phyloP scores from a whole-genome alignment of 2,113 vertebrate genomes.

The Microtus montanus region DNA sequence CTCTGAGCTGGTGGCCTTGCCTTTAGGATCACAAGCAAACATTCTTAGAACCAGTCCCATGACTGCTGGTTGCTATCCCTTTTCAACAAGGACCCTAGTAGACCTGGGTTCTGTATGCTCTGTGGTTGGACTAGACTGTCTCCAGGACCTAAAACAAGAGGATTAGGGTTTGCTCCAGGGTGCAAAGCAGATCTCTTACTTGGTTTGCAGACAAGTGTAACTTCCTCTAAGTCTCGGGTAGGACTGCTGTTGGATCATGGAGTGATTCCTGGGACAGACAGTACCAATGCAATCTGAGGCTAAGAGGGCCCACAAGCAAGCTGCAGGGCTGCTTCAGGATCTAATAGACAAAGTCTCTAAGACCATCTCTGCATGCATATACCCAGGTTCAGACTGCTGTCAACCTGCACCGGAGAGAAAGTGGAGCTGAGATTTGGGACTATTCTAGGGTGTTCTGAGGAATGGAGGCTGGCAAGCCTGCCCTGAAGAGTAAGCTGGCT shows the following conservation, averaged over 20 bases:
- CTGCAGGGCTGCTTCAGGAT: background rate
- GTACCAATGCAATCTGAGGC: background rate
- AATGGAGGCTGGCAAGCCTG: background rate
- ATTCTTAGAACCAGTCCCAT: background rate
- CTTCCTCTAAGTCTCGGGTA: background rate
- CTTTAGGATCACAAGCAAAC: background rate
- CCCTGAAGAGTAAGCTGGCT: background rate
- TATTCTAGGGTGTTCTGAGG: background rate
- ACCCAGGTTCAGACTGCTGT: background rate
- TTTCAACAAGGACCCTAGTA: background rate
- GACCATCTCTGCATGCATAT: background rate
- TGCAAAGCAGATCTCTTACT: background rate
- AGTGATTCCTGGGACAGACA: background rate
- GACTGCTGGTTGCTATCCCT: background rate
- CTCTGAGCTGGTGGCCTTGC: background rate
- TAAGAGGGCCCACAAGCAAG: background rate
- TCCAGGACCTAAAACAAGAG: background rate
- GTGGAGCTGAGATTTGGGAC: background rate
- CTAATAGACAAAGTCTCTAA: background rate
- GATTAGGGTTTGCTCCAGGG: background rate
- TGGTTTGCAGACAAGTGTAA: background rate
- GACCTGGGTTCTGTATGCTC: background rate
- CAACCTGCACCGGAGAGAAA: background rate
- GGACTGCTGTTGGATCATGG: background rate
- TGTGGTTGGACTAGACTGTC: background rate